Evolutionary conservation across 2,888 invertebrate species (phyloP), one percentile per base, ranked within the genome.

Genomic region (Drosophila colorata): DNA sequence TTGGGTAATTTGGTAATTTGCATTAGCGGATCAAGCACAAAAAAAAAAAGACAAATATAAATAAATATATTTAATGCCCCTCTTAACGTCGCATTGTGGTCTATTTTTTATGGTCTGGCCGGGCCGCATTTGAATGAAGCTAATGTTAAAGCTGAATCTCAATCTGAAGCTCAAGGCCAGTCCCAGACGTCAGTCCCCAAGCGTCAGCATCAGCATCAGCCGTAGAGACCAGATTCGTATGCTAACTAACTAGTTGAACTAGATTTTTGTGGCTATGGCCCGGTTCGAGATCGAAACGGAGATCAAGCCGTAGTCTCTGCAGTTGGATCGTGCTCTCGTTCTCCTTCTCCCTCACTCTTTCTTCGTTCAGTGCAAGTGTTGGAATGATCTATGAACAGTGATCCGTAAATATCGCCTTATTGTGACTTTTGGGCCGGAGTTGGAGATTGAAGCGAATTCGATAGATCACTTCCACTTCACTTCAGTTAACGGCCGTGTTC

Each of bases 201-300:
- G 31, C 51, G 37, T 48, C 43, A 73, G 49, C 66, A 31, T 48
- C 40, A 73, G 65, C 66, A 31, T 48, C 40, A 73, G 65, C 61
- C 57, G 67, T 52, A 67, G 43, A 58, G 46, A 77, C 67, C 67
- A 67, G 71, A 66, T 68, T 68, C 46, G 44, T 76, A 83, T 83
- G 82, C 69, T 87, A 83, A 83, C 79, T 82, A 83, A 83, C 88
- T 76, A 74, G 83, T 83, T 83, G 83, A 70, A 82, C 83, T 87
- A 82, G 88, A 83, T 80, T 69, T 74, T 23, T 49, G 58, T 65
- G 41, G 61, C 66, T 68, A 20, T 53, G 28, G 61, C 40, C 61
- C 47, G 63, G 63, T 61, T 67, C 31, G 53, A 43, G 25, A 53
- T 53, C 37, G 14, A 35, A 23, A 44, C 58, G 9, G 37, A 43